Conservation (phyloP, 30 jellyfish, hydroid and myxozoan genomes). For the Euphysa ruthae region DNA sequence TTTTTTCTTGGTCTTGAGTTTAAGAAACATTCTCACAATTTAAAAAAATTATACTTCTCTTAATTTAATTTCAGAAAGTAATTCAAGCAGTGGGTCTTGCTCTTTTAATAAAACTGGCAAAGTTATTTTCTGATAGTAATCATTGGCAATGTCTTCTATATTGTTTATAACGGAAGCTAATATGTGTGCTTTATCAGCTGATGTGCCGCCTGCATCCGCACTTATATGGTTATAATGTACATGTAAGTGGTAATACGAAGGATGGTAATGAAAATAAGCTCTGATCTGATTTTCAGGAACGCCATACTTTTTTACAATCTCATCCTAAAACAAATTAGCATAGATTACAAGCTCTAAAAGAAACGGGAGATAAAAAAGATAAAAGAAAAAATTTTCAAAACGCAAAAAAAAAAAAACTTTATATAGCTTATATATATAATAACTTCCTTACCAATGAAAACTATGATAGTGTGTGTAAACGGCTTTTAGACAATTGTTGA, state of each 20-base stretch:
- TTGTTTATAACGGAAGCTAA: slow-evolving; percentile 72
- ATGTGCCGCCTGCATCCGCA: slow-evolving; percentile 29
- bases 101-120: slow-evolving; percentile 23
- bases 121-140: slow-evolving; percentile 61
- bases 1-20: no score
- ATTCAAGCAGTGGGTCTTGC: slow-evolving; percentile 14
- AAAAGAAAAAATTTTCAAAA: no score
- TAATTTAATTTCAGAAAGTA: not conserved
- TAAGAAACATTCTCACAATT: no score
- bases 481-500: no score
- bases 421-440: no score
- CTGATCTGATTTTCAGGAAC: slow-evolving; percentile 55
- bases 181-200: slow-evolving; percentile 64
- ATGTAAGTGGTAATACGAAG: slow-evolving; percentile 84
- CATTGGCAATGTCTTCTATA: slow-evolving; percentile 51
- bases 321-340: slow-evolving; percentile 60
- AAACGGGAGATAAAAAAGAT: no score
- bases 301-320: slow-evolving; percentile 38
- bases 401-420: no score
- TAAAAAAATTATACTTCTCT: no score
- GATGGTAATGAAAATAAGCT: slow-evolving; percentile 72
- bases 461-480: no score
- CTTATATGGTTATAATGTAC: slow-evolving; percentile 61
- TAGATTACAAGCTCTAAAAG: no score
- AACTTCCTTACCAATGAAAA: no score